Evolutionary conservation across 2,797 vertebrate species (phyloP).

Genomic region (Hemibagrus guttatus): DNA sequence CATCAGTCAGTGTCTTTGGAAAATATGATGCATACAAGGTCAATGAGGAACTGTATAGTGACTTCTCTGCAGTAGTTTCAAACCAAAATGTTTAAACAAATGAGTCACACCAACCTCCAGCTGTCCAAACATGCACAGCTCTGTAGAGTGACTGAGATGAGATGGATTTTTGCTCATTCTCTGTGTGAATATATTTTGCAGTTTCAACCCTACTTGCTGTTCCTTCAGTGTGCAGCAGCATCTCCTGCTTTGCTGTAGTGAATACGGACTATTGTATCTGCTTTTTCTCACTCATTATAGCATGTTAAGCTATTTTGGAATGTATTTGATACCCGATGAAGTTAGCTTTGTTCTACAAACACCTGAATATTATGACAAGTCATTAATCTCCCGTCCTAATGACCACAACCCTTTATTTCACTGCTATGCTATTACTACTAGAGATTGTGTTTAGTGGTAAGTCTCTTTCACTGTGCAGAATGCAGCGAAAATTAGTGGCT

Average conservation of each 20-base stretch:
- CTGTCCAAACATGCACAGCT: constrained; percentile 48
- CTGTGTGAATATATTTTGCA: constrained; percentile 33
- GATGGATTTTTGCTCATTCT: constrained; percentile 16
- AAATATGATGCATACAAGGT: constrained; percentile 37
- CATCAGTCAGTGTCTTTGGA: constrained; percentile 30
- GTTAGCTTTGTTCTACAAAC: background rate
- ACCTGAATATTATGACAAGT: background rate
- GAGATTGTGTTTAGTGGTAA: background rate
- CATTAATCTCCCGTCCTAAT: background rate
- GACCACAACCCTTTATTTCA: background rate
- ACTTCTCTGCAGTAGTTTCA: constrained; percentile 37
- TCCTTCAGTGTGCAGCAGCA: background rate
- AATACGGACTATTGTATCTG: background rate
- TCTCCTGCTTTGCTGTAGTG: background rate
- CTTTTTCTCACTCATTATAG: background rate
- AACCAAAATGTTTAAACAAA: constrained; percentile 53
- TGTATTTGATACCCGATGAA: background rate
- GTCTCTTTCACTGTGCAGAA: background rate
- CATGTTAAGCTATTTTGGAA: background rate
- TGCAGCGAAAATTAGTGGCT: constrained; percentile 37
- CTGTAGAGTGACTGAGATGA: constrained; percentile 8
- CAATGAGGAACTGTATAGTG: constrained; percentile 31
- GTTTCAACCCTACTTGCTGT: constrained; percentile 28
- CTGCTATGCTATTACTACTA: background rate
- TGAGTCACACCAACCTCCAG: constrained; percentile 45